Percentiles rank a stretch among this genome's conserved stretches.
These are phyloP conservation scores for Sycophila texana DNA, from an alignment of 2,888 invertebrate genomes.

Conservation along the genomic window DNA sequence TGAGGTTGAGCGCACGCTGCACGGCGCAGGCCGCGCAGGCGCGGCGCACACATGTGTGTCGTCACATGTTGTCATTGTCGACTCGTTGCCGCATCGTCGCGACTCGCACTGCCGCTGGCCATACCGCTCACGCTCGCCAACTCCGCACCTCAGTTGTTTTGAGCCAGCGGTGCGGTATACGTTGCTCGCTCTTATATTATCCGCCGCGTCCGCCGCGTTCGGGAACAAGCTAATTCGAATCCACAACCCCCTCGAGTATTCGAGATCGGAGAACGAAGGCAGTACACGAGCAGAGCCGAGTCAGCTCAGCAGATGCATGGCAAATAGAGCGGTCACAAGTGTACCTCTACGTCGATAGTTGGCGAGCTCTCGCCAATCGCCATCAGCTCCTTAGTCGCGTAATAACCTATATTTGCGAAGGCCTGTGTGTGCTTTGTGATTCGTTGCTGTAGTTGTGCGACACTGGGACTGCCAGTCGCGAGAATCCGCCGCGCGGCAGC, in stretches of 20 bases:
- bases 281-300: no score
- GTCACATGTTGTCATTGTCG: background rate
- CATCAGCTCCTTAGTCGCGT: background rate
- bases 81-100: background rate
- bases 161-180: slow-evolving; percentile 58
- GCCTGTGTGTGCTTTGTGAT: slow-evolving; percentile 12
- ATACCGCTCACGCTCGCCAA: background rate
- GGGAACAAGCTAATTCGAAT: no score
- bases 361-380: background rate
- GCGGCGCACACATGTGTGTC: background rate
- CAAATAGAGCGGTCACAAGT: background rate
- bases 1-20: no score
- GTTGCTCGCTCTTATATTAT: no score
- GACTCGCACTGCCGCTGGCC: background rate
- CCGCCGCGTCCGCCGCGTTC: no score
- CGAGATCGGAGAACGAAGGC: no score
- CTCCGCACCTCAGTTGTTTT: slow-evolving; percentile 65
- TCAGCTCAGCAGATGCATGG: no score
- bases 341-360: background rate
- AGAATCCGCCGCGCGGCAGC: background rate
- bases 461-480: background rate
- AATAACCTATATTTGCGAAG: background rate
- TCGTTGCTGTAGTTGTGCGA: background rate
- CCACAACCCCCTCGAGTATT: no score
- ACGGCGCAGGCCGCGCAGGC: no score